A percentile compares a stretch with the other conserved stretches of the same genome.
These are phyloP conservation scores for Oxygymnocypris stewartii DNA, from an alignment of 2,113 vertebrate species.

Conservation along the genomic window DNA sequence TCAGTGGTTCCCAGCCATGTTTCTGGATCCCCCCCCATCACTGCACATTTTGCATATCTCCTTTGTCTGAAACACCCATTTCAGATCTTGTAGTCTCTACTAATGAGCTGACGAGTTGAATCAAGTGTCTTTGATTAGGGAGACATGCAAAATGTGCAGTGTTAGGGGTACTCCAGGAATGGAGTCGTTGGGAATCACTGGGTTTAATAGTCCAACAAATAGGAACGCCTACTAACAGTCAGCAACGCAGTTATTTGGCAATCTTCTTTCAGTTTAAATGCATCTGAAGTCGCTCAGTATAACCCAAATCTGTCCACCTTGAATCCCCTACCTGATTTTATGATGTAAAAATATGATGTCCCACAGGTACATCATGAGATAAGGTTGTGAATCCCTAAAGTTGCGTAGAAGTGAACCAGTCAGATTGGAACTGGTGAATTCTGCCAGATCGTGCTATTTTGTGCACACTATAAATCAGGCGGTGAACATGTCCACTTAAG, in stretches of 20 bases:
- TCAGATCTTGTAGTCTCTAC: too few relatives aligned
- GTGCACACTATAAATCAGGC: not conserved
- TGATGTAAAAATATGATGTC: too few relatives aligned
- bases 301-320: not conserved
- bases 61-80: too few relatives aligned
- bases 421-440: not conserved
- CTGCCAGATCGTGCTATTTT: not conserved
- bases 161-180: too few relatives aligned
- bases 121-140: not conserved
- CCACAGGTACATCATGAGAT: too few relatives aligned
- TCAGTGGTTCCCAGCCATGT: too few relatives aligned
- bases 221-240: not conserved
- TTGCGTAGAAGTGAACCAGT: not conserved
- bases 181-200: too few relatives aligned
- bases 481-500: not conserved
- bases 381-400: not conserved
- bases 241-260: too few relatives aligned
- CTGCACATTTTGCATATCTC: too few relatives aligned
- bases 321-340: not conserved
- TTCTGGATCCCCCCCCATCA: too few relatives aligned
- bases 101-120: not conserved
- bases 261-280: not conserved
- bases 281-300: not conserved
- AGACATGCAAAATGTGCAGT: too few relatives aligned
- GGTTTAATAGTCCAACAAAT: not conserved